Percentiles rank a stretch among this genome's conserved stretches.
phyloP scores from a whole-genome alignment of 2,113 vertebrate genomes.

The Sprattus sprattus region DNA sequence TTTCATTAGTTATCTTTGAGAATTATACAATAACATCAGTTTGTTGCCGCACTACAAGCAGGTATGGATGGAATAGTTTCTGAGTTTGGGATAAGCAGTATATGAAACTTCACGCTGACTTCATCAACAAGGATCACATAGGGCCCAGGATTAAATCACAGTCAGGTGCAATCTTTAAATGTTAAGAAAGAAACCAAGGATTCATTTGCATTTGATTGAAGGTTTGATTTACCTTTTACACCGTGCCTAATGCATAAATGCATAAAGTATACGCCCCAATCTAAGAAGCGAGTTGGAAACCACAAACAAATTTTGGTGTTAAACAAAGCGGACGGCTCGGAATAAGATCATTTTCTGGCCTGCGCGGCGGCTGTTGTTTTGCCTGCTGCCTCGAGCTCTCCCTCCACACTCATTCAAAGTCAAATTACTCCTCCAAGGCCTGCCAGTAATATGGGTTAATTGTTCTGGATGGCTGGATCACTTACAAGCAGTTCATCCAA shows the following conservation, averaged over 20 bases:
- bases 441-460: slow-evolving; percentile 71
- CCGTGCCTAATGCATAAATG: neutral
- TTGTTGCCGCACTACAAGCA: neutral
- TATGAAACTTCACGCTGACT: neutral
- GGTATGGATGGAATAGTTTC: neutral
- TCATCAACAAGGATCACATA: neutral
- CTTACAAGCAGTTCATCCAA: slow-evolving; percentile 74
- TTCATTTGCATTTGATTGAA: neutral
- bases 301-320: slow-evolving; percentile 30
- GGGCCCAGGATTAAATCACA: neutral
- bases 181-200: neutral
- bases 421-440: slow-evolving; percentile 64
- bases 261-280: neutral
- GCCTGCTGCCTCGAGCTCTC: slow-evolving; percentile 36
- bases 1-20: neutral
- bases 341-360: slow-evolving; percentile 28
- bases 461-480: slow-evolving; percentile 74
- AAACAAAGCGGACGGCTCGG: slow-evolving; percentile 32
- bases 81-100: neutral
- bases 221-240: neutral
- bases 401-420: slow-evolving; percentile 60
- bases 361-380: slow-evolving; percentile 50
- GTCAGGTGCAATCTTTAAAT: neutral
- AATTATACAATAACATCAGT: neutral
- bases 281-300: slow-evolving; percentile 28